Evolutionary conservation across 2,888 invertebrate genomes (phyloP).

Genomic region (Eupsilia transversa): DNA sequence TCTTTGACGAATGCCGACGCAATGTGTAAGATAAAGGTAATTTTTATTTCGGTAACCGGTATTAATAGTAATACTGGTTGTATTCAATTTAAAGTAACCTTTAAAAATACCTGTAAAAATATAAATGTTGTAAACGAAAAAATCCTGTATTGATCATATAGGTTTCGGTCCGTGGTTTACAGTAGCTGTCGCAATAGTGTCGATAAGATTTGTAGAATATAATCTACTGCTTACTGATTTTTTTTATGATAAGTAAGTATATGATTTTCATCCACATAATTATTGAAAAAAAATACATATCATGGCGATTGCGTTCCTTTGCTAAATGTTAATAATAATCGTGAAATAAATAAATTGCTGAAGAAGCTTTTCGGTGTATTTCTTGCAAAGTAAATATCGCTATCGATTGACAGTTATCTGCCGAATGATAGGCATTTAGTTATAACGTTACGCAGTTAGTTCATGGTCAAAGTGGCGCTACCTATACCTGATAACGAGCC

Average conservation of each 20-base stretch:
- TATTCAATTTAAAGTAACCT: too few relatives aligned
- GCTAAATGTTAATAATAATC: constrained; percentile 15
- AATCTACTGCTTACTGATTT: constrained; percentile 13
- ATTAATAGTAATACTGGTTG: too few relatives aligned
- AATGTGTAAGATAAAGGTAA: too few relatives aligned
- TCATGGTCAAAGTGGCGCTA: constrained; percentile 59
- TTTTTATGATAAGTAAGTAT: not conserved
- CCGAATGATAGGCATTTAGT: constrained; percentile 28
- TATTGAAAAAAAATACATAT: constrained; percentile 2
- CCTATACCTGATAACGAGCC: constrained; percentile 55
- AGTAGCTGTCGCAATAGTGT: not conserved
- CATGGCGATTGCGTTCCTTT: constrained; percentile 5
- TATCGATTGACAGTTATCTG: constrained; percentile 50
- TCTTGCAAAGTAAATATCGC: constrained; percentile 39
- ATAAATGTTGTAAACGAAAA: too few relatives aligned
- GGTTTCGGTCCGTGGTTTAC: too few relatives aligned
- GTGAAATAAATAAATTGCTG: constrained; percentile 16
- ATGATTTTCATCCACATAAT: not conserved
- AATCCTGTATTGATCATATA: too few relatives aligned
- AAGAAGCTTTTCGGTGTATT: constrained; percentile 50
- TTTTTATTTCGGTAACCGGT: too few relatives aligned
- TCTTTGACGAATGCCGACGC: too few relatives aligned
- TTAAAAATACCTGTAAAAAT: too few relatives aligned
- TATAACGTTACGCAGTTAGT: constrained; percentile 43
- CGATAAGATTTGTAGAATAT: not conserved